A percentile compares a stretch with the other conserved stretches of the same genome.
These are phyloP conservation scores for Timema cristinae DNA, from an alignment of 2,888 invertebrate genomes.

Conservation along the genomic window DNA sequence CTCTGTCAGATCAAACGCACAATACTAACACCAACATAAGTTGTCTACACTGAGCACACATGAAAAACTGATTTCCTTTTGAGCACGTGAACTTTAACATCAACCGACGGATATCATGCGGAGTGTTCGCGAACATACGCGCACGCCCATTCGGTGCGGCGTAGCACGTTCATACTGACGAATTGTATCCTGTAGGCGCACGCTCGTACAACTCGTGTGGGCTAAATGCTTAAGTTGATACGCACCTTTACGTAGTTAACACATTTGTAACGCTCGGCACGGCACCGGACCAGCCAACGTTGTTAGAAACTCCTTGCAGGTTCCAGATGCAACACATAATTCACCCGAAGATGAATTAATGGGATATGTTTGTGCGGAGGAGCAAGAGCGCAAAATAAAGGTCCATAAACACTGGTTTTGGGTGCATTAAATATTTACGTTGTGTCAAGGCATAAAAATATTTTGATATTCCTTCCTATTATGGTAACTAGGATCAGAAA, in stretches of 20 bases:
- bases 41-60: not conserved
- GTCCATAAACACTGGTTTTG: too few species aligned
- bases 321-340: too few species aligned
- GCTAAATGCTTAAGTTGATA: not conserved
- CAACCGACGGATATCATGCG: not conserved
- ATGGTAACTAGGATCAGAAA: too few species aligned
- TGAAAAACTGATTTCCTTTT: not conserved
- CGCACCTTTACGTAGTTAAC: not conserved
- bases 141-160: slow-evolving; percentile 1
- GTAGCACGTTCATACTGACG: not conserved
- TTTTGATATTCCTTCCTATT: too few species aligned
- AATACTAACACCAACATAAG: not conserved
- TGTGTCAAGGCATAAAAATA: too few species aligned
- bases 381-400: too few species aligned
- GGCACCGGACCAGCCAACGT: too few species aligned
- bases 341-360: too few species aligned
- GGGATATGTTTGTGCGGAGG: too few species aligned
- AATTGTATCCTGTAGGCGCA: not conserved
- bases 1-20: not conserved
- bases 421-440: too few species aligned
- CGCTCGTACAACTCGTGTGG: not conserved
- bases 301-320: too few species aligned
- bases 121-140: not conserved
- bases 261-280: not conserved
- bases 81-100: not conserved